These are phyloP conservation scores for Ranitomeya variabilis DNA, from an alignment of 2,113 vertebrate species.

Conservation along the genomic window DNA sequence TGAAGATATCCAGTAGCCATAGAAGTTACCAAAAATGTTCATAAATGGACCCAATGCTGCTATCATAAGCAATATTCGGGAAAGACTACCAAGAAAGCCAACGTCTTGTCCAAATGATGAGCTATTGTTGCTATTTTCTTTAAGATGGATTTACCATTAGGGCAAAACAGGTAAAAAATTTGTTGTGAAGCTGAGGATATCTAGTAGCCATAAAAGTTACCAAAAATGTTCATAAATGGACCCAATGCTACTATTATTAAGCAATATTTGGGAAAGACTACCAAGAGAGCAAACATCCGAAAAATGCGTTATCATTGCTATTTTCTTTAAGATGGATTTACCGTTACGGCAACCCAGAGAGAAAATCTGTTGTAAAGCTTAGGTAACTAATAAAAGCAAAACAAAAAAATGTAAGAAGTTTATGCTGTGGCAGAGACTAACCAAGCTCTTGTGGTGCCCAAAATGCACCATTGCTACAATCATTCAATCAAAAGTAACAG, in stretches of 20 bases:
- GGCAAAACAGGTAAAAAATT: not conserved
- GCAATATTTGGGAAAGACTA: not conserved
- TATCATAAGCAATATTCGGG: slow-evolving; percentile 18
- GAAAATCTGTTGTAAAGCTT: not conserved
- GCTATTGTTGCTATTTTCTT: not conserved
- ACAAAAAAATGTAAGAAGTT: not conserved
- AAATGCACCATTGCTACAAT: too few relatives aligned
- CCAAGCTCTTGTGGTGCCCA: too few relatives aligned
- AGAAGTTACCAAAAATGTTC: not conserved
- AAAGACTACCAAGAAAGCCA: not conserved
- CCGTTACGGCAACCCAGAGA: not conserved
- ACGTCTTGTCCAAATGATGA: not conserved
- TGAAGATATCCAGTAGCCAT: not conserved
- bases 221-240: not conserved
- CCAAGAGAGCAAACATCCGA: not conserved
- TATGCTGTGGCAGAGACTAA: too few relatives aligned
- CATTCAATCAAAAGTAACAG: too few relatives aligned
- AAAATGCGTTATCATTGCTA: not conserved
- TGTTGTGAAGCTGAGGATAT: not conserved
- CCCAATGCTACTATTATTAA: not conserved
- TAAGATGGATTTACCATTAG: not conserved
- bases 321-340: not conserved
- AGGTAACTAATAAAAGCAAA: not conserved
- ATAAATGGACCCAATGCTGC: not conserved
- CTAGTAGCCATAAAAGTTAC: too few relatives aligned